A percentile compares a stretch with the other conserved stretches of the same genome.
Evolutionary conservation across 2,888 invertebrate species (phyloP).

Genomic region (Thecophora atra): DNA sequence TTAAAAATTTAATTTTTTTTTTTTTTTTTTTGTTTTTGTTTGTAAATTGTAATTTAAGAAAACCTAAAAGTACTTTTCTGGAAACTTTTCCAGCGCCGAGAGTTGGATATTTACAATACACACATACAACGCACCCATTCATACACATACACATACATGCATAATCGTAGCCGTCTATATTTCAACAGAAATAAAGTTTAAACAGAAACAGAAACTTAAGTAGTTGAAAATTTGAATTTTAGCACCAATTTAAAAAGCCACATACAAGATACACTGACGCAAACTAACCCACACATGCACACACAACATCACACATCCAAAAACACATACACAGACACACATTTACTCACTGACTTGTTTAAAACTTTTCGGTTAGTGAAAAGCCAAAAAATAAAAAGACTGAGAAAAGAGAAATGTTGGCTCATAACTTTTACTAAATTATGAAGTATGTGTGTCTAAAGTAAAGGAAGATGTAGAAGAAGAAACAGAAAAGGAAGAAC

Average conservation of each 20-base stretch:
- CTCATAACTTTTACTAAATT: not conserved
- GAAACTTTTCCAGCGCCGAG: not conserved
- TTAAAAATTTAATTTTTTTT: no score
- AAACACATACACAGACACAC: not conserved
- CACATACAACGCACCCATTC: not conserved
- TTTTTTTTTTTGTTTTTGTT: no score
- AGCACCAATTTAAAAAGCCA: not conserved
- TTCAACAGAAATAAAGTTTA: not conserved
- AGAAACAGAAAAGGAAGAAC: not conserved
- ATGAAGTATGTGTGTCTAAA: not conserved
- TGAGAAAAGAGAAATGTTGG: conserved; percentile 1
- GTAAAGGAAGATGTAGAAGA: not conserved
- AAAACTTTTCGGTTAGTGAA: conserved; percentile 1
- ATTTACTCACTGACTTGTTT: conserved; percentile 1
- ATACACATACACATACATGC: not conserved
- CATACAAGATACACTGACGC: not conserved
- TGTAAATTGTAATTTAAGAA: no score
- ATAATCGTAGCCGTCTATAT: not conserved
- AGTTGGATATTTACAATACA: not conserved
- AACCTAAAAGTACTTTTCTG: no score
- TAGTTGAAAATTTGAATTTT: not conserved
- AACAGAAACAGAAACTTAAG: not conserved
- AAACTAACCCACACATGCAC: not conserved
- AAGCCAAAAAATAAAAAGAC: conserved; percentile 6
- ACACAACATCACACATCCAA: not conserved